Conservation (phyloP, 2,113 vertebrate genomes). For the Edolisoma coerulescens region DNA sequence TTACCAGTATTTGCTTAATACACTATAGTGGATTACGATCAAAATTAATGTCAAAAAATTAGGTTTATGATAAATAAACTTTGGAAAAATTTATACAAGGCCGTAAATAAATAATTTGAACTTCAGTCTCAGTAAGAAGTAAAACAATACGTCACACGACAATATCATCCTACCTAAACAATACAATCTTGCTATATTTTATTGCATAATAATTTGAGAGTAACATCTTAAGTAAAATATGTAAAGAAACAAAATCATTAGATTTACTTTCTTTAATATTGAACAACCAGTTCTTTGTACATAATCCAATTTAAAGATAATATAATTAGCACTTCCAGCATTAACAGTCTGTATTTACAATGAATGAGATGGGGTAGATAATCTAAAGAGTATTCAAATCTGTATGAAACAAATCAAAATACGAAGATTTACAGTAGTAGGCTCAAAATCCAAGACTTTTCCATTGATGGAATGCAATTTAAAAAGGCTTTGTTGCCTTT, state of each 20-base stretch:
- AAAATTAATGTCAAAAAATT: slow-evolving; percentile 59
- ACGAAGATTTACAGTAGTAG: slow-evolving; percentile 58
- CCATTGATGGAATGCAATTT: slow-evolving; percentile 51
- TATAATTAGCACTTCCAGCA: slow-evolving; percentile 76
- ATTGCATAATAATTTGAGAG: slow-evolving; percentile 65
- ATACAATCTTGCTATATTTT: slow-evolving; percentile 55
- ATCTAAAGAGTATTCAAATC: slow-evolving; percentile 64
- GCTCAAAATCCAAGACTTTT: slow-evolving; percentile 65
- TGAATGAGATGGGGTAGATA: background rate
- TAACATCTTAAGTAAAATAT: slow-evolving; percentile 60
- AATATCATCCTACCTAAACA: slow-evolving; percentile 53
- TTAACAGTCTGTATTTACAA: slow-evolving; percentile 75
- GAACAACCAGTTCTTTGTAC: slow-evolving; percentile 76
- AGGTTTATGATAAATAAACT: slow-evolving; percentile 69
- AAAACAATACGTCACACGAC: slow-evolving; percentile 54
- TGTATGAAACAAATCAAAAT: slow-evolving; percentile 66
- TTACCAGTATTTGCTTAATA: background rate
- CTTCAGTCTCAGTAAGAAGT: slow-evolving; percentile 61
- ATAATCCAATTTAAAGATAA: slow-evolving; percentile 80
- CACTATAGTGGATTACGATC: background rate
- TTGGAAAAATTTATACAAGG: slow-evolving; percentile 63
- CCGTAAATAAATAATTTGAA: slow-evolving; percentile 76
- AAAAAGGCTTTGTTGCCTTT: slow-evolving; percentile 63
- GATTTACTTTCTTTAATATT: slow-evolving; percentile 78
- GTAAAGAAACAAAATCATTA: slow-evolving; percentile 67